These are phyloP conservation scores for Trachelus stipa DNA, from an alignment of 2,888 invertebrate species.

Conservation along the genomic window DNA sequence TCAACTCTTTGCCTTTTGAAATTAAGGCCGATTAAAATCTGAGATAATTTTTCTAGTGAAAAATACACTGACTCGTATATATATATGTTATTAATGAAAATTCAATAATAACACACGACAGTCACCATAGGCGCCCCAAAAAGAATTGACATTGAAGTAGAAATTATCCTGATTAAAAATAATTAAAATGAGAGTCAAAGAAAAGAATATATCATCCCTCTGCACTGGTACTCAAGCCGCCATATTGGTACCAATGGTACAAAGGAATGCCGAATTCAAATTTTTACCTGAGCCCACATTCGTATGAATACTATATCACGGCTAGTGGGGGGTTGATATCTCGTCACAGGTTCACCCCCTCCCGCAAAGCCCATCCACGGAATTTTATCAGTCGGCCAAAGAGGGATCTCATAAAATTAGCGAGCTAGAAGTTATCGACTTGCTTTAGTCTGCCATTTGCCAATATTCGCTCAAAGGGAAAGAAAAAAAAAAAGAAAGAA, in stretches of 20 bases:
- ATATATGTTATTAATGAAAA: neutral
- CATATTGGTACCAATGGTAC: neutral
- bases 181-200: neutral
- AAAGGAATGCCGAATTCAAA: neutral
- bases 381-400: conserved; percentile 26
- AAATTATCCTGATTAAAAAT: neutral
- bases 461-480: conserved; percentile 15
- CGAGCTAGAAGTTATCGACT: conserved; percentile 42
- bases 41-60: neutral
- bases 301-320: neutral
- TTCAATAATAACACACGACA: neutral
- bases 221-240: neutral
- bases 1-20: too few relatives aligned
- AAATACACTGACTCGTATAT: neutral
- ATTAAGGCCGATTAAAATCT: too few relatives aligned
- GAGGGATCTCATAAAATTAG: conserved; percentile 45
- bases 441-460: conserved; percentile 20
- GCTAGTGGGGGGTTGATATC: neutral
- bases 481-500: neutral
- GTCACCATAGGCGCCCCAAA: neutral
- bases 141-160: neutral
- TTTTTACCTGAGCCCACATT: neutral
- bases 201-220: neutral
- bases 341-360: neutral
- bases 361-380: neutral